Base-by-base conservation (phyloP, 2,113 vertebrate species). In the Prochilodus magdalenae region DNA sequence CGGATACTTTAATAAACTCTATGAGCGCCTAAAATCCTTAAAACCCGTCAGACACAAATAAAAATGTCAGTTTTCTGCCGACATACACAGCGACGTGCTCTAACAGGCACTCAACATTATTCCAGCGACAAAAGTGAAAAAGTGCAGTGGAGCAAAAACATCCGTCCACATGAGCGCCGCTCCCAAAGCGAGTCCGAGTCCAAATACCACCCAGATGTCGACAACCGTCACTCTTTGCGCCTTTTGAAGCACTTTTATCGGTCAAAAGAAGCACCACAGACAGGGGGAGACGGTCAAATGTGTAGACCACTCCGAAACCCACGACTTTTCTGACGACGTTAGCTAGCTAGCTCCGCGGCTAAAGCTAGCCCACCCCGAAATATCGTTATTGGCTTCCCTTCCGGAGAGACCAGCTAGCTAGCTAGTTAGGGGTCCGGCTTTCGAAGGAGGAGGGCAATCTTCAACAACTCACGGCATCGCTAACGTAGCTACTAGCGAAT, bases 221-320 rank as follows among this genome's bases (percentile, higher is more conserved):
- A 85, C 83, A 78, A 82, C 86, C 79, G 26, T 80, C 73, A 51
- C 79, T 90, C 91, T 90, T 90, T 85, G 88, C 85, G 89, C 88
- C 69, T 89, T 90, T 91, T 86, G 88, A 88, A 89, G 85, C 66
- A 78, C 36, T 44, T 73, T 81, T 72, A 79, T 84, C 83, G 84
- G 77, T 74, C 84, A 83, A 88, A 87, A 88, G 91, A 90, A 90
- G 85, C 93, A 94, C 94, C 87, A 90, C 92, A 81, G 63, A 22
- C 57, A 0, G 12, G 57, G 20, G 20, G 13, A 44, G 47, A 44
- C 6, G 26, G 27, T 60, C 47, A 36, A 83, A 26, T 83, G 69
- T 77, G 87, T 77, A 79, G 4, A 65, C 87, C 75, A 66, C 81
- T 81, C 75, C 85, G 83, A 80, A 79, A 71, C 27, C 14, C 16